Conservation (phyloP, 1,140 invertebrate species). For the Drosophila micromelanica region DNA sequence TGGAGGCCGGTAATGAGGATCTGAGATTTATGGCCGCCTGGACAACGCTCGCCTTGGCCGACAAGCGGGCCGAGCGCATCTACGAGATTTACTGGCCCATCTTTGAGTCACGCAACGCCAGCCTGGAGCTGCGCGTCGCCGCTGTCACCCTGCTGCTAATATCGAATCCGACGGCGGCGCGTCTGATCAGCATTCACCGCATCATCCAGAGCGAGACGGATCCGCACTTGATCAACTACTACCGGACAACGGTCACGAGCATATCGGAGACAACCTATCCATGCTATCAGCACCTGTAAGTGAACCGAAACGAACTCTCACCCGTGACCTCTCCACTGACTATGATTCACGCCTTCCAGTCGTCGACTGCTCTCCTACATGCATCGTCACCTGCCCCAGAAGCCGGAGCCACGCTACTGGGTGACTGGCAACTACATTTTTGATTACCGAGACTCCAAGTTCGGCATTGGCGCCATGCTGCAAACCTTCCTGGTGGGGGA, state of each 20-base stretch:
- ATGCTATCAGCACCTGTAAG: slow-evolving; percentile 87
- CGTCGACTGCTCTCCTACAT: slow-evolving; percentile 87
- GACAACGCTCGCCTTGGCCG: slow-evolving; percentile 86
- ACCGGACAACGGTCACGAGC: slow-evolving; percentile 89
- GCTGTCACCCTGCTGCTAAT: slow-evolving; percentile 87
- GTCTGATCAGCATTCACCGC: slow-evolving; percentile 88
- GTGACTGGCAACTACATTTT: slow-evolving; percentile 88
- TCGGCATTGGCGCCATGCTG: slow-evolving; percentile 87
- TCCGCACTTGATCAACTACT: slow-evolving; percentile 89
- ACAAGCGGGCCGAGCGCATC: slow-evolving; percentile 86
- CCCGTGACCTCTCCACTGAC: too few species aligned
- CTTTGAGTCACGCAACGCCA: slow-evolving; percentile 88
- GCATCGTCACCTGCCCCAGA: slow-evolving; percentile 85
- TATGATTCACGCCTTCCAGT: slow-evolving; percentile 69
- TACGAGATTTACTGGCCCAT: slow-evolving; percentile 89
- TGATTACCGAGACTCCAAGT: slow-evolving; percentile 87
- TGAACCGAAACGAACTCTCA: slow-evolving; percentile 6
- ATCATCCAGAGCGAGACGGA: slow-evolving; percentile 88
- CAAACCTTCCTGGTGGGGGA: slow-evolving; percentile 87
- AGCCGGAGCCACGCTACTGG: slow-evolving; percentile 85
- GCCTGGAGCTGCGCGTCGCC: slow-evolving; percentile 88
- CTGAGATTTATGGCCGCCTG: slow-evolving; percentile 87
- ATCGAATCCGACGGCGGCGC: slow-evolving; percentile 87
- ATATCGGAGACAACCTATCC: slow-evolving; percentile 88
- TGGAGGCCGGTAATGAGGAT: slow-evolving; percentile 85